A percentile compares a stretch with the other conserved stretches of the same genome.
These are phyloP conservation scores for Phaedon cochleariae DNA, from an alignment of 2,888 invertebrate species.

Conservation along the genomic window DNA sequence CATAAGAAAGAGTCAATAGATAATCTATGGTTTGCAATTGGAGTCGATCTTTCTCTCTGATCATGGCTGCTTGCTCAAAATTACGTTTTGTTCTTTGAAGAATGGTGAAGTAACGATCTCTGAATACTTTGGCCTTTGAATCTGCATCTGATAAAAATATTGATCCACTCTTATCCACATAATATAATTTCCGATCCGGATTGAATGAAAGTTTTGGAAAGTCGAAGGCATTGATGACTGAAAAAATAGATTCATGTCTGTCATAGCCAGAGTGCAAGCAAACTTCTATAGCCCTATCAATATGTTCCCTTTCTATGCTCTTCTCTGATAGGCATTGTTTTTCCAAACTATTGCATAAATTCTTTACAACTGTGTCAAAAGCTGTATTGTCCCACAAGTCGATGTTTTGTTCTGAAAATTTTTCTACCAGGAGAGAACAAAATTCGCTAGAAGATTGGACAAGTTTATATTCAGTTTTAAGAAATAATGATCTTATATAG, in stretches of 20 bases:
- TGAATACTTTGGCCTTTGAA: constrained; percentile 75
- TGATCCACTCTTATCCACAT: constrained; percentile 60
- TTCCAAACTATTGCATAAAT: constrained; percentile 79
- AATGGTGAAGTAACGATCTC: constrained; percentile 71
- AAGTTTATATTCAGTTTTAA: neutral
- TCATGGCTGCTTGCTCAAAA: constrained; percentile 53
- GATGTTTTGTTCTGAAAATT: constrained; percentile 63
- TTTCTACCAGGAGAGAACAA: constrained; percentile 75
- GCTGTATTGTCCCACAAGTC: constrained; percentile 67
- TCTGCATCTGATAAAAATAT: constrained; percentile 69
- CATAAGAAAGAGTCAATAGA: constrained; percentile 55
- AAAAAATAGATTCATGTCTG: constrained; percentile 77
- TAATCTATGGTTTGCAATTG: constrained; percentile 60
- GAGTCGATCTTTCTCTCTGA: constrained; percentile 47
- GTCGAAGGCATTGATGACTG: constrained; percentile 82
- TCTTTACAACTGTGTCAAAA: constrained; percentile 76
- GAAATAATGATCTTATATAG: too few species aligned
- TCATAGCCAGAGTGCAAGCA: constrained; percentile 70
- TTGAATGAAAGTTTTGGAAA: constrained; percentile 82
- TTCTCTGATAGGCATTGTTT: constrained; percentile 77
- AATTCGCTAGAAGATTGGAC: constrained; percentile 70
- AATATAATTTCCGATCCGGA: constrained; percentile 80
- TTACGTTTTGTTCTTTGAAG: constrained; percentile 75
- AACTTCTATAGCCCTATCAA: constrained; percentile 78
- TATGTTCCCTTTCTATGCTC: constrained; percentile 75